Percentiles rank a stretch among this genome's conserved stretches.
Conservation (phyloP, 1,140 invertebrate species). For the Achatina immaculata region DNA sequence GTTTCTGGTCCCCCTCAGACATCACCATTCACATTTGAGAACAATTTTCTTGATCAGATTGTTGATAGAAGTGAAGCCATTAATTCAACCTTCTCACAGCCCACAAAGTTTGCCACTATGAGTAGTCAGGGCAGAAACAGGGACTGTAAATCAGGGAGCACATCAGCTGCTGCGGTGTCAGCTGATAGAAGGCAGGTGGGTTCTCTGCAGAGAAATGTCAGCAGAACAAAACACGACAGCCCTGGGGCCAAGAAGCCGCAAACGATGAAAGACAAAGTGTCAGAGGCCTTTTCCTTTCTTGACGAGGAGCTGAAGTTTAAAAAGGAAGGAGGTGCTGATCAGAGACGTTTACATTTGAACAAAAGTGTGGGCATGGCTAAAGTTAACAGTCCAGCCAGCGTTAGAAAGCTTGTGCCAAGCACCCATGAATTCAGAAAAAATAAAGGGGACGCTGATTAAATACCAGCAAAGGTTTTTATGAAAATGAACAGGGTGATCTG, state of each 20-base stretch:
- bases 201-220: neutral
- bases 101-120: neutral
- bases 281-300: conserved; percentile 3
- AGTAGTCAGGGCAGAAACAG: neutral
- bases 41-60: neutral
- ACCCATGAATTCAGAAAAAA: neutral
- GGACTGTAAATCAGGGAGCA: neutral
- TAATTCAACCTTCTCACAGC: neutral
- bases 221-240: neutral
- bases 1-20: neutral
- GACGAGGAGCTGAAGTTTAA: neutral
- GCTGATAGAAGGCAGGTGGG: neutral
- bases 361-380: neutral
- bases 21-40: neutral
- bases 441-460: neutral
- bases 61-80: neutral
- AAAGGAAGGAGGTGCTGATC: neutral
- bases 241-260: neutral
- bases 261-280: neutral
- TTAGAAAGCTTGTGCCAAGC: neutral
- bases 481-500: no score
- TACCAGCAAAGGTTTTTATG: no score
- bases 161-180: neutral
- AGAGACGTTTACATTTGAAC: neutral
- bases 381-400: neutral